Evolutionary conservation across 2,113 vertebrate genomes (phyloP), one percentile per base, ranked within the genome.

Genomic region (Solea senegalensis): DNA sequence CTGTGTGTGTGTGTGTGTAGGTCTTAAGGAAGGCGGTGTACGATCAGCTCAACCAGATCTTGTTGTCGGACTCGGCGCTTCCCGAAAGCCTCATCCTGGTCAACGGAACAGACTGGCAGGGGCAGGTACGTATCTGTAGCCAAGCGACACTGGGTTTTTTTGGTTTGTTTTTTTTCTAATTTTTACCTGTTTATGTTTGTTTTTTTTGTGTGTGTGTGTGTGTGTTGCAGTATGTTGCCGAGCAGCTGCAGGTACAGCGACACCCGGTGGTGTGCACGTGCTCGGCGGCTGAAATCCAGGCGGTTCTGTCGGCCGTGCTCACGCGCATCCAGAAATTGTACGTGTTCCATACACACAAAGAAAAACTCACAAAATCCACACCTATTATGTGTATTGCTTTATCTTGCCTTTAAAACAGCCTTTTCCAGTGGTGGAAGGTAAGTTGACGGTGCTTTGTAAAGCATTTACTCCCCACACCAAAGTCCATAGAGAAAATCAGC

Each of bases 241-340:
- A 95, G 79, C 94, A 96, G 83, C 94, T 96, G 2, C 95, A 96
- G 83, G 90, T 94, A 26, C 94, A 96, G 84, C 94, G 95, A 78
- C 94, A 95, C 76, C 94, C 95, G 0, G 95, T 96, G 16, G 95
- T 97, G 9, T 97, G 94, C 82, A 96, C 96, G 3, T 95, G 95
- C 76, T 96, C 95, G 1, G 77, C 90, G 0, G 94, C 95, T 1
- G 96, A 97, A 78, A 95, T 97, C 65, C 96, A 97, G 87, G 95
- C 96, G 0, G 95, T 95, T 41, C 93, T 97, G 52, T 94, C 94
- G 0, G 95, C 96, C 0, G 86, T 97, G 52, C 95, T 97, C 69
- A 95, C 95, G 2, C 93, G 96, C 53, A 97, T 97, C 76, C 96
- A 97, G 91, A 95, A 96, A 70, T 96, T 96, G 96, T 97, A 90